A percentile compares a stretch with the other conserved stretches of the same genome.
Conservation (phyloP, 2,888 invertebrate species). For the Lycocerus yunnanus region DNA sequence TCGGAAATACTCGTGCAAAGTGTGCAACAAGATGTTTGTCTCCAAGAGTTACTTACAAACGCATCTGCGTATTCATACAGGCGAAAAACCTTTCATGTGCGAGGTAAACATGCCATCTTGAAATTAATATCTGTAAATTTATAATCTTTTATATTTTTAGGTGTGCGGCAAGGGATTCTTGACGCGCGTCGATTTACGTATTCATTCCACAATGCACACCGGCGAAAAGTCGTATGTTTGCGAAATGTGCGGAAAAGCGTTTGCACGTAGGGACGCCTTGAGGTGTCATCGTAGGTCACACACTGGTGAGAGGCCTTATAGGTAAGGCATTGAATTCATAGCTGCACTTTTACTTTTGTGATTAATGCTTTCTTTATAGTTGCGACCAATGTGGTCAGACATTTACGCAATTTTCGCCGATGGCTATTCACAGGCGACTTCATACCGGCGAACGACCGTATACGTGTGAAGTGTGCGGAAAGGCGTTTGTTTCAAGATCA, state of each 20-base stretch:
- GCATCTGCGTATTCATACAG: conserved; percentile 63
- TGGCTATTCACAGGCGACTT: conserved; percentile 65
- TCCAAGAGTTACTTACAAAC: conserved; percentile 65
- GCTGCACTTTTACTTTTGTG: background rate
- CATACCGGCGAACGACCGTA: conserved; percentile 68
- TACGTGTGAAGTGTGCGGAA: conserved; percentile 62
- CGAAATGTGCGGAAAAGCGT: conserved; percentile 65
- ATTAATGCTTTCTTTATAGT: conserved; percentile 41
- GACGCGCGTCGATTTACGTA: conserved; percentile 62
- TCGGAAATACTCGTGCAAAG: conserved; percentile 62
- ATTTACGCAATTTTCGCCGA: conserved; percentile 68
- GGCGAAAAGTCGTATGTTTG: conserved; percentile 66
- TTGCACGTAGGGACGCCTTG: conserved; percentile 63
- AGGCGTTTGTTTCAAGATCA: conserved; percentile 62
- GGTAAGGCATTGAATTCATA: conserved; percentile 41
- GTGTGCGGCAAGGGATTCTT: conserved; percentile 64
- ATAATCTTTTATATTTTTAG: conserved; percentile 32
- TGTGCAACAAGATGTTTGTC: conserved; percentile 65
- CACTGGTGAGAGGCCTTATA: conserved; percentile 63
- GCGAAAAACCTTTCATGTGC: conserved; percentile 64
- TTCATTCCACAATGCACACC: conserved; percentile 66
- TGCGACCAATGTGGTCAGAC: conserved; percentile 66
- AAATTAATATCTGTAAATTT: background rate
- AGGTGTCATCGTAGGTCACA: conserved; percentile 63
- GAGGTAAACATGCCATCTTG: conserved; percentile 51